Base-by-base conservation (phyloP, 2,888 invertebrate species). In the Aleiodes testaceus region DNA sequence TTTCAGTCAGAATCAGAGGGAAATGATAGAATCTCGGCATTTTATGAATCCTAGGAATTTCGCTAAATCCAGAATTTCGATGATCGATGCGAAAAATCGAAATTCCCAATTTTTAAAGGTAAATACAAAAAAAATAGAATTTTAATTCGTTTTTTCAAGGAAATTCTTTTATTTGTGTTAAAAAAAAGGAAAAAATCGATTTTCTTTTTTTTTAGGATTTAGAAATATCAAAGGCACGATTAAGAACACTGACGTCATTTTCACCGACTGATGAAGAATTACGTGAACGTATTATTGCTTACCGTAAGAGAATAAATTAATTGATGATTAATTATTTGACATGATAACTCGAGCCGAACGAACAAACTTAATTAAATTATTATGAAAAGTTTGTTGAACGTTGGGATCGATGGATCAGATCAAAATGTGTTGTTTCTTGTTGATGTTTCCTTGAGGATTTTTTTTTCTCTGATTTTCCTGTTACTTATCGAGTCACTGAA, bases 321-420 rank as follows among this genome's bases (percentile, higher is more conserved):
- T 30, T 26, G 30, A 59, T 47, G 11, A 26, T 61, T 66, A 63
- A 30, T 50, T n/a, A 70, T 78, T 36, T 80, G 79, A 81, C 79
- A 80, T 80, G 80, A 85, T 87, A 86, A 86, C 86, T 87, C 87
- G 87, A 87, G 87, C 87, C 87, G 86, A 87, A 87, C 87, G 87
- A 87, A 87, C 87, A 87, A 87, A 87, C 87, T 87, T 80, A n/a
- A 22, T 66, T 61, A 42, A 63, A 20, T 30, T 74, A 63, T 72
- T 80, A 79, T 80, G 74, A 77, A 79, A 84, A 86, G 87, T 87
- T 87, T 87, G 81, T 84, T 87, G 87, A 85, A 84, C 87, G 86
- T 84, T 81, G 65, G 87, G 87, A 86, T 85, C 87, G 87, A 87
- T 84, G 79, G 74, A 86, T 82, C 84, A 81, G 79, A 79, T 72